A percentile compares a stretch with the other conserved stretches of the same genome.
Conservation (phyloP, 2,113 vertebrate genomes). For the Antennarius striatus region DNA sequence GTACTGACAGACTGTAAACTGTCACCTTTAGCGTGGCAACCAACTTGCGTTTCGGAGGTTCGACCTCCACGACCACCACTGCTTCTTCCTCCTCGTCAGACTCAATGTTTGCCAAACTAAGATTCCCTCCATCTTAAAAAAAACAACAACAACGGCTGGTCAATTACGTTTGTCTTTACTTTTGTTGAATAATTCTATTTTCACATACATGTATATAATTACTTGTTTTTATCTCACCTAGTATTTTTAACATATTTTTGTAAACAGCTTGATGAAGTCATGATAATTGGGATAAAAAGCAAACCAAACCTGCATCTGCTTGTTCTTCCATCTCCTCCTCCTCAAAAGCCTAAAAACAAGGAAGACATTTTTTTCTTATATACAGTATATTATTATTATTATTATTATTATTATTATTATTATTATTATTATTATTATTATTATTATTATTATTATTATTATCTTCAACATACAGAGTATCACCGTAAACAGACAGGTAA, state of each 20-base stretch:
- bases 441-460: too few species aligned
- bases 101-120: conserved; percentile 58
- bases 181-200: background rate
- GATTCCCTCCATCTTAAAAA: conserved; percentile 38
- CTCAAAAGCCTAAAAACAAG: conserved; percentile 53
- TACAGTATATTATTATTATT: too few species aligned
- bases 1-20: conserved; percentile 3
- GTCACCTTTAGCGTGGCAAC: conserved; percentile 66
- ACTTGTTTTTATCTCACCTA: too few species aligned
- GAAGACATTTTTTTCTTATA: too few species aligned
- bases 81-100: conserved; percentile 58
- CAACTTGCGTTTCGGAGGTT: conserved; percentile 64
- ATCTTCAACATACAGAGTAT: background rate
- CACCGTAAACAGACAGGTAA: background rate
- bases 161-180: background rate
- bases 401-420: too few species aligned
- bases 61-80: conserved; percentile 34
- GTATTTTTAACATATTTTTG: background rate
- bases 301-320: conserved; percentile 53
- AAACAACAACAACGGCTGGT: background rate
- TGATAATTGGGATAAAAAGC: background rate
- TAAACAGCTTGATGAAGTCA: background rate
- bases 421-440: too few species aligned
- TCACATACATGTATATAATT: too few species aligned
- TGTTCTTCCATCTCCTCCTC: conserved; percentile 56